phyloP scores from a whole-genome alignment of 1,140 invertebrate species.

The Arctopsyche grandis region DNA sequence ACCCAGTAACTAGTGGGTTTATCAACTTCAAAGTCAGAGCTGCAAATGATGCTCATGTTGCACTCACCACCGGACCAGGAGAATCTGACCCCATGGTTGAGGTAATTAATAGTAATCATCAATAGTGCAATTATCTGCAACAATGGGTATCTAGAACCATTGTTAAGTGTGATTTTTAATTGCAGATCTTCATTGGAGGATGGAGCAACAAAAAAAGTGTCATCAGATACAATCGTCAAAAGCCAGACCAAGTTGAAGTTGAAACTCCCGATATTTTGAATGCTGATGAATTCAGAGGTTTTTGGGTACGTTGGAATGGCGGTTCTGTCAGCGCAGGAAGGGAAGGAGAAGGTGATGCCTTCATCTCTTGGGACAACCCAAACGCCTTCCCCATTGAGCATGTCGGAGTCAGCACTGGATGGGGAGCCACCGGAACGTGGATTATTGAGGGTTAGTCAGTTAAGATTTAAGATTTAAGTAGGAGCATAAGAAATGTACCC shows the following conservation, averaged over 20 bases:
- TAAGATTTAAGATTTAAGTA: background rate
- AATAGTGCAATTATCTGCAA: background rate
- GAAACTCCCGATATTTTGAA: constrained; percentile 77
- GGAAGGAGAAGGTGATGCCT: constrained; percentile 75
- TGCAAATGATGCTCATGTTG: constrained; percentile 82
- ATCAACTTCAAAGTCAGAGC: constrained; percentile 80
- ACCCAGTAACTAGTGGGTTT: constrained; percentile 72
- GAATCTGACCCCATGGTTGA: constrained; percentile 81
- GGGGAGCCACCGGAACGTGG: constrained; percentile 86
- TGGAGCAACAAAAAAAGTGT: constrained; percentile 87
- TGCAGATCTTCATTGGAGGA: constrained; percentile 81
- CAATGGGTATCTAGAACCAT: background rate
- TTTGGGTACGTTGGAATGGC: constrained; percentile 83
- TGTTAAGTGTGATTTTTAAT: background rate
- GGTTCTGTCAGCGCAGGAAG: constrained; percentile 74
- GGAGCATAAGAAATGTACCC: constrained; percentile 18
- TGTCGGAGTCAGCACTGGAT: constrained; percentile 85
- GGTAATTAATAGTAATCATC: constrained; percentile 59
- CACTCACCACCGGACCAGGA: constrained; percentile 72
- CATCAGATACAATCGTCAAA: constrained; percentile 79
- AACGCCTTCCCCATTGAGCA: constrained; percentile 75
- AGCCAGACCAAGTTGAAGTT: constrained; percentile 79
- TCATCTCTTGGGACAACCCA: constrained; percentile 76
- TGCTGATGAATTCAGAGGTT: constrained; percentile 77
- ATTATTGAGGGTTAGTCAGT: constrained; percentile 76